A percentile compares a stretch with the other conserved stretches of the same genome.
Conservation (phyloP, 2,888 invertebrate species). For the Malachius bipustulatus region DNA sequence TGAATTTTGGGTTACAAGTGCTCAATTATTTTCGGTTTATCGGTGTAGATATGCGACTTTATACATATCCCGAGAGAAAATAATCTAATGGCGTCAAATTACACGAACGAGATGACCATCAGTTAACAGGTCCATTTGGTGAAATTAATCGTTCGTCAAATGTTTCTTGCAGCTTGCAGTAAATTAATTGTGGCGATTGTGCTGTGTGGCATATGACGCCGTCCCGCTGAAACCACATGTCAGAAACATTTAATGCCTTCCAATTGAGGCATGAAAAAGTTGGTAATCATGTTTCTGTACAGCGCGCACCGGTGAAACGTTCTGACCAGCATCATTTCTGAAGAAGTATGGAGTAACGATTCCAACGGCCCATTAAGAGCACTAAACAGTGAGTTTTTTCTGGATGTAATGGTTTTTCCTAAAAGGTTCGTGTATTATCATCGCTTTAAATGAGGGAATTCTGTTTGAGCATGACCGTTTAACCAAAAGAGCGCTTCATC, state of each 20-base stretch:
- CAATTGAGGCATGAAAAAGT: conserved; percentile 2
- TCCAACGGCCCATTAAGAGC: conserved; percentile 27
- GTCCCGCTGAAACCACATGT: conserved; percentile 2
- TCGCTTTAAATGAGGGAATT: conserved; percentile 23
- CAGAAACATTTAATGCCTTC: not conserved
- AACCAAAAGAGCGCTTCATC: conserved; percentile 2
- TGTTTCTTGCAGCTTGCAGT: conserved; percentile 3
- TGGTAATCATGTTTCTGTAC: conserved; percentile 3
- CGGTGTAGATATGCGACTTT: conserved; percentile 3
- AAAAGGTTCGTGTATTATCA: conserved; percentile 21
- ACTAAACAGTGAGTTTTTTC: conserved; percentile 28
- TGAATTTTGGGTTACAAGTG: not conserved
- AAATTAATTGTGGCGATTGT: not conserved
- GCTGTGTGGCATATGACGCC: conserved; percentile 3
- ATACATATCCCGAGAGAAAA: conserved; percentile 2
- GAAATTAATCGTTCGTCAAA: conserved; percentile 1
- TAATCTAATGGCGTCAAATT: not conserved
- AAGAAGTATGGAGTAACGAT: conserved; percentile 18
- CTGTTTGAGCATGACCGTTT: conserved; percentile 19
- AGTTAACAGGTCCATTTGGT: conserved; percentile 2
- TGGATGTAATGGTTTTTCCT: conserved; percentile 25
- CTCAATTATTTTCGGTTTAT: conserved; percentile 3
- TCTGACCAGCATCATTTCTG: conserved; percentile 28
- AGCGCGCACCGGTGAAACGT: conserved; percentile 23
- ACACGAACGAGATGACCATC: conserved; percentile 3